These are phyloP conservation scores for Rhopilema esculentum DNA, from an alignment of 30 jellyfish, hydroid and myxozoan genomes.

Conservation along the genomic window DNA sequence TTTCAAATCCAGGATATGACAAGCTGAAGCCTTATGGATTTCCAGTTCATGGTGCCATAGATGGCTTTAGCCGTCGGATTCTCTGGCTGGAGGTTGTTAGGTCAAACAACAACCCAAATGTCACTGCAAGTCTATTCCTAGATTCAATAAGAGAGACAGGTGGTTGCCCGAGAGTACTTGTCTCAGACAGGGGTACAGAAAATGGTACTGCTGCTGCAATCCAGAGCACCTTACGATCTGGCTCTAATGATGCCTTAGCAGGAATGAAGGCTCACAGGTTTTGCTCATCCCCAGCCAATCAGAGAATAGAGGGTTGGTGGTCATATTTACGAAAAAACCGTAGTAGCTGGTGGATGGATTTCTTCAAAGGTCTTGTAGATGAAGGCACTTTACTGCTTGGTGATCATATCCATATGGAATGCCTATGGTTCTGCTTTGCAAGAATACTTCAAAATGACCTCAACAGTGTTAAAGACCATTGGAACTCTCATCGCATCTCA, in stretches of 20 bases:
- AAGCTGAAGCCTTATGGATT: too few species aligned
- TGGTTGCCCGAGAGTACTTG: slow-evolving; percentile 25
- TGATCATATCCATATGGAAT: slow-evolving; percentile 64
- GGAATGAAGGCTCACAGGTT: slow-evolving; percentile 28
- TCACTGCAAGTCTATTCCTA: slow-evolving; percentile 23
- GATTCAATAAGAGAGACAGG: slow-evolving; percentile 3
- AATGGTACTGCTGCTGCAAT: slow-evolving; percentile 39
- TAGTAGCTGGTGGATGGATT: slow-evolving; percentile 81
- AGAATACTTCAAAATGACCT: slow-evolving; percentile 68
- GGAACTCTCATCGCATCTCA: too few species aligned
- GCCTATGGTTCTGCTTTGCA: slow-evolving; percentile 73
- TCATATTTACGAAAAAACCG: slow-evolving; percentile 61
- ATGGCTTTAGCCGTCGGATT: slow-evolving; percentile 16
- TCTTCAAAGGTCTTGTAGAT: slow-evolving; percentile 67
- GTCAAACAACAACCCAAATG: slow-evolving; percentile 38
- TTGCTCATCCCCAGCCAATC: slow-evolving; percentile 42
- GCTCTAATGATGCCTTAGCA: neutral
- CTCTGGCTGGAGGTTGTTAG: slow-evolving; percentile 33
- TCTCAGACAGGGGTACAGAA: slow-evolving; percentile 38
- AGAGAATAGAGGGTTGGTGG: slow-evolving; percentile 83
- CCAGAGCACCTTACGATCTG: slow-evolving; percentile 13
- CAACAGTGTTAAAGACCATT: slow-evolving; percentile 52
- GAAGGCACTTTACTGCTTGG: slow-evolving; percentile 35
- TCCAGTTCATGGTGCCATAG: too few species aligned
- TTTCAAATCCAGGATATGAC: too few species aligned